These are phyloP conservation scores for Siphamia tubifer DNA, from an alignment of 2,113 vertebrate genomes.

Conservation along the genomic window DNA sequence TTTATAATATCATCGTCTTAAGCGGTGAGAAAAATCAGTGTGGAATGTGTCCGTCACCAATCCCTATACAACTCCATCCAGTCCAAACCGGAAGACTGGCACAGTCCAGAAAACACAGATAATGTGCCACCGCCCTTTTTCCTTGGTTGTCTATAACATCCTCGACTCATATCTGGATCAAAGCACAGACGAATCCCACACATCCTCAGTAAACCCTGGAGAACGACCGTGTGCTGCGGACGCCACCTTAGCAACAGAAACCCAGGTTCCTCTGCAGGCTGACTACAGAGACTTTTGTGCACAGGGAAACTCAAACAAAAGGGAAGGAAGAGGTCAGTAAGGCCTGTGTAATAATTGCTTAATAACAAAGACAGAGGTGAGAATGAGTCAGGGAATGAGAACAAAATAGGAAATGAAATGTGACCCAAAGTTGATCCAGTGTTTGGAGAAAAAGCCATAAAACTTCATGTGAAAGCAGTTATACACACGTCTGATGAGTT, in stretches of 20 bases:
- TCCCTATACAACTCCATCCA: neutral
- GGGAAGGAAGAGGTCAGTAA: conserved; percentile 5
- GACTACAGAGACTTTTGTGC: neutral
- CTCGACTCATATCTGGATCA: conserved; percentile 38
- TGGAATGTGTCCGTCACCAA: conserved; percentile 21
- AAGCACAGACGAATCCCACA: conserved; percentile 9
- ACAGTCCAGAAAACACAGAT: conserved; percentile 17
- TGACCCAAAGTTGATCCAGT: neutral
- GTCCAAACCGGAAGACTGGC: conserved; percentile 38
- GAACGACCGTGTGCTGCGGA: neutral
- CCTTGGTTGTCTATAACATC: conserved; percentile 37
- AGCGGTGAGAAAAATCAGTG: neutral
- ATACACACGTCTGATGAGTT: too few species aligned
- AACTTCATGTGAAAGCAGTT: neutral
- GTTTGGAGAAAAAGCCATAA: neutral
- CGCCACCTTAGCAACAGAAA: neutral
- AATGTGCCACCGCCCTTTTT: conserved; percentile 28
- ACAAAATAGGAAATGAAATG: neutral
- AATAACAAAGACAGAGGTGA: conserved; percentile 27
- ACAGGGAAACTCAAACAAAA: conserved; percentile 17
- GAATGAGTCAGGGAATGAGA: conserved; percentile 30
- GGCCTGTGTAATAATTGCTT: neutral
- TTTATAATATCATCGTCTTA: neutral
- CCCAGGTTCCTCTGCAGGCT: neutral
- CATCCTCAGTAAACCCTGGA: conserved; percentile 38